Evolutionary conservation across 2,797 vertebrate species (phyloP).

Genomic region (Epinephelus malabaricus): DNA sequence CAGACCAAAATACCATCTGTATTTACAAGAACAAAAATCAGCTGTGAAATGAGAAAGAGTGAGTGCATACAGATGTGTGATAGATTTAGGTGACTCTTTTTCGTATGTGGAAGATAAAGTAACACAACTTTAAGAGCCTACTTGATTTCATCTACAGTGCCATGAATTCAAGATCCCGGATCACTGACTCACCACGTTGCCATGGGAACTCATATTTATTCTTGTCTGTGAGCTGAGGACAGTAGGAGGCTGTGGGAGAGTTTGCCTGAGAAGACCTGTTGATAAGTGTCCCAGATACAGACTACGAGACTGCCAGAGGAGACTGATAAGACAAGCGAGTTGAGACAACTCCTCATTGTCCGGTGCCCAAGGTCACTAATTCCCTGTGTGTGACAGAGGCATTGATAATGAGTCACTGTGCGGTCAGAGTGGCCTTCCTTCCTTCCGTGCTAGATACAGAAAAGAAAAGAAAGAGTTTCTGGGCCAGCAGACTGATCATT

Average conservation of each 20-base stretch:
- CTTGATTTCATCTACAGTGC: constrained; percentile 15
- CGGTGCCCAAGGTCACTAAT: constrained; percentile 77
- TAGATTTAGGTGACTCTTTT: constrained; percentile 1
- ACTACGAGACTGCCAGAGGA: constrained; percentile 46
- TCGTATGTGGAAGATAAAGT: constrained; percentile 11
- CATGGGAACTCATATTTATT: constrained; percentile 10
- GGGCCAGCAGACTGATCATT: not conserved
- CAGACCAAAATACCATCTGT: constrained; percentile 43
- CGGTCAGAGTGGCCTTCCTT: constrained; percentile 58
- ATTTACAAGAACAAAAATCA: constrained; percentile 23
- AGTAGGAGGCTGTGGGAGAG: constrained; percentile 68
- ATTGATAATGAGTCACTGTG: constrained; percentile 73
- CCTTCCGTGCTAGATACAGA: constrained; percentile 37
- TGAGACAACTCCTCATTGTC: constrained; percentile 83
- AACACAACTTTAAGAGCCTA: not conserved
- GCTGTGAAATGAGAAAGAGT: constrained; percentile 19
- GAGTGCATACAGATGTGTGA: constrained; percentile 31
- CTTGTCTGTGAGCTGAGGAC: constrained; percentile 22
- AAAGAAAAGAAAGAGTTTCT: constrained; percentile 20
- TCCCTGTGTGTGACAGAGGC: constrained; percentile 79
- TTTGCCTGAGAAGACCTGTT: constrained; percentile 56
- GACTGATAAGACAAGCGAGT: constrained; percentile 77
- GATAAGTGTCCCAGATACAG: constrained; percentile 72
- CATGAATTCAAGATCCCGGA: constrained; percentile 7
- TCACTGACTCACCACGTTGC: constrained; percentile 10